Conservation (phyloP, 2,888 invertebrate genomes). For the Rotaria socialis region DNA sequence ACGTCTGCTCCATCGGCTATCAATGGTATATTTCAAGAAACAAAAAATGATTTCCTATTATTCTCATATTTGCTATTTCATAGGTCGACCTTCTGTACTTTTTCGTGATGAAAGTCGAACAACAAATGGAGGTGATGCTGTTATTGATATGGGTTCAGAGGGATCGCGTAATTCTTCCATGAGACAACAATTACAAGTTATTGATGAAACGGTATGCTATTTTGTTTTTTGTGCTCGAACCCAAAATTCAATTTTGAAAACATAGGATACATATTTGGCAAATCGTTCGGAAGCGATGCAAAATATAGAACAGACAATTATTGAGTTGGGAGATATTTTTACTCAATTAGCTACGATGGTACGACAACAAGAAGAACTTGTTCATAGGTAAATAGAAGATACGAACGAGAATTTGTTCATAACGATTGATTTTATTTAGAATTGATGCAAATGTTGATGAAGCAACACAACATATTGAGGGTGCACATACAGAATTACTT, state of each 20-base stretch:
- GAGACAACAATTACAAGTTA: neutral
- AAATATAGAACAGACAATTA: conserved; percentile 95
- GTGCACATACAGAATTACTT: conserved; percentile 90
- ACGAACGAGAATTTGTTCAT: no score
- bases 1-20: neutral
- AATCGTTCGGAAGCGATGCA: conserved; percentile 96
- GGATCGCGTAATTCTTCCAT: neutral
- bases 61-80: no score
- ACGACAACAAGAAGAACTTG: conserved; percentile 94
- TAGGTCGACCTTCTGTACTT: conserved; percentile 35
- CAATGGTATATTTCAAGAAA: no score
- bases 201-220: conserved; percentile 43
- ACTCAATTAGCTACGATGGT: conserved; percentile 81
- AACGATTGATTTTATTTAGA: conserved; percentile 60
- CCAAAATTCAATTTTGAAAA: no score
- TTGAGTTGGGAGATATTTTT: conserved; percentile 96
- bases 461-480: conserved; percentile 90
- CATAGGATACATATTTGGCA: conserved; percentile 76
- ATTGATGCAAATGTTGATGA: conserved; percentile 95
- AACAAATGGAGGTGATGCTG: conserved; percentile 50
- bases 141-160: conserved; percentile 48
- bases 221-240: conserved; percentile 44
- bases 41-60: no score
- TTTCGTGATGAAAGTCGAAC: conserved; percentile 38
- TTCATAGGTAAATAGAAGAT: conserved; percentile 67